Conservation (phyloP, 2,797 vertebrate species). For the Paedocypris micromegethes region DNA sequence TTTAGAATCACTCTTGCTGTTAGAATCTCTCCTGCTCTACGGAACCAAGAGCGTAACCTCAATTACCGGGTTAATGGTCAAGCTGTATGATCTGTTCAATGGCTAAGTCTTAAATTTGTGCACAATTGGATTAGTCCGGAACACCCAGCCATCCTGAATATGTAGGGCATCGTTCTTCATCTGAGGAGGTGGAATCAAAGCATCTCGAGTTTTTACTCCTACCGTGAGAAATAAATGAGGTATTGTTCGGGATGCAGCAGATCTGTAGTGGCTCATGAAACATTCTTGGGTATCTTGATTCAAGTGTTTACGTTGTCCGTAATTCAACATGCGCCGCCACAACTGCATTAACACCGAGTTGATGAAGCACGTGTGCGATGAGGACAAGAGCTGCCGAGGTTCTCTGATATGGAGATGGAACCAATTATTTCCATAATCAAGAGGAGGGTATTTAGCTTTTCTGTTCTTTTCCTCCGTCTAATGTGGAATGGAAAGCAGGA, state of each 20-base stretch:
- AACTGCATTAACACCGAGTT: constrained; percentile 38
- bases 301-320: constrained; percentile 42
- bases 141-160: neutral
- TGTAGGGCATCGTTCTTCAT: neutral
- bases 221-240: constrained; percentile 11
- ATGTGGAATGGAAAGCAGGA: constrained; percentile 40
- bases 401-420: constrained; percentile 45
- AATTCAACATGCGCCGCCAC: constrained; percentile 19
- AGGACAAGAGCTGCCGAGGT: constrained; percentile 31
- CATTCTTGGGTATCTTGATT: constrained; percentile 26
- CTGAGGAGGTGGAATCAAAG: neutral
- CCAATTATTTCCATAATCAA: constrained; percentile 49
- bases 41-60: neutral
- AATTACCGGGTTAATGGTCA: neutral
- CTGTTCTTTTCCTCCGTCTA: constrained; percentile 31
- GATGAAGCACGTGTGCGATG: constrained; percentile 38
- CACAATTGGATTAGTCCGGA: neutral
- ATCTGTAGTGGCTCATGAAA: constrained; percentile 21
- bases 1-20: constrained; percentile 2
- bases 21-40: neutral
- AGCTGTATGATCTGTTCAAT: neutral
- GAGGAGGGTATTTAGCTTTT: constrained; percentile 40
- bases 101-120: neutral
- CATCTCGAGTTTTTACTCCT: constrained; percentile 17
- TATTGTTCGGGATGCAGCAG: constrained; percentile 23